Percentiles rank a stretch among this genome's conserved stretches.
These are phyloP conservation scores for Xanthia icteritia DNA, from an alignment of 2,888 invertebrate genomes.

Conservation along the genomic window DNA sequence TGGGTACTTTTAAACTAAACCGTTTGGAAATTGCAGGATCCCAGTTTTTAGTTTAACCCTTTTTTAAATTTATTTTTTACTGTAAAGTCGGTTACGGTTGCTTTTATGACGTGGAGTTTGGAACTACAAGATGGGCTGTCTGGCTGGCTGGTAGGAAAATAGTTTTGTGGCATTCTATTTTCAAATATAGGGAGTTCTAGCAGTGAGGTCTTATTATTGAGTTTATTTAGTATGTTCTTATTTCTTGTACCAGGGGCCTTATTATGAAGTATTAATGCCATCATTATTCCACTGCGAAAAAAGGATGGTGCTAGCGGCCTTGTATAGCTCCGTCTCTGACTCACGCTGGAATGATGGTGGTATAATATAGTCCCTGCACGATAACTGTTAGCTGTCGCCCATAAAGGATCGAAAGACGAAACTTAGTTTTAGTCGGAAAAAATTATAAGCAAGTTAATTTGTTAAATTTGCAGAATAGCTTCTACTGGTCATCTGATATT, in stretches of 20 bases:
- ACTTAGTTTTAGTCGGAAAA: background rate
- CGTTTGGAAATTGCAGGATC: conserved; percentile 77
- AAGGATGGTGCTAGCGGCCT: too few relatives aligned
- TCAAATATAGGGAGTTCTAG: background rate
- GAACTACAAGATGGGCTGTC: conserved; percentile 27
- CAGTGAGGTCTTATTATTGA: background rate
- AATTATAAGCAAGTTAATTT: too few relatives aligned
- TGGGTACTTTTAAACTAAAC: conserved; percentile 79
- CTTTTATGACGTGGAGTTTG: conserved; percentile 55
- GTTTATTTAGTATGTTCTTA: background rate
- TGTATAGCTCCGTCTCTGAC: too few relatives aligned
- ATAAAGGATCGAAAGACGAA: too few relatives aligned
- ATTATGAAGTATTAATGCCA: too few relatives aligned
- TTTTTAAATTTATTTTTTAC: conserved; percentile 47
- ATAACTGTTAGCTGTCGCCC: too few relatives aligned
- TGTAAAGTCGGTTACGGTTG: conserved; percentile 50
- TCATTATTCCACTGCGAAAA: too few relatives aligned
- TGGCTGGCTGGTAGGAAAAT: conserved; percentile 18
- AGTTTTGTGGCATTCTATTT: conserved; percentile 26
- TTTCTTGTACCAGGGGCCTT: too few relatives aligned
- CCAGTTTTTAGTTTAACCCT: conserved; percentile 71
- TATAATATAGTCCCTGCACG: too few relatives aligned
- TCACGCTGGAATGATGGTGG: too few relatives aligned
- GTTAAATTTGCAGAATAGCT: too few relatives aligned
- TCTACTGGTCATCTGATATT: too few relatives aligned